These are phyloP conservation scores for Toxonevra muliebris DNA, from an alignment of 2,888 invertebrate genomes.

Conservation along the genomic window DNA sequence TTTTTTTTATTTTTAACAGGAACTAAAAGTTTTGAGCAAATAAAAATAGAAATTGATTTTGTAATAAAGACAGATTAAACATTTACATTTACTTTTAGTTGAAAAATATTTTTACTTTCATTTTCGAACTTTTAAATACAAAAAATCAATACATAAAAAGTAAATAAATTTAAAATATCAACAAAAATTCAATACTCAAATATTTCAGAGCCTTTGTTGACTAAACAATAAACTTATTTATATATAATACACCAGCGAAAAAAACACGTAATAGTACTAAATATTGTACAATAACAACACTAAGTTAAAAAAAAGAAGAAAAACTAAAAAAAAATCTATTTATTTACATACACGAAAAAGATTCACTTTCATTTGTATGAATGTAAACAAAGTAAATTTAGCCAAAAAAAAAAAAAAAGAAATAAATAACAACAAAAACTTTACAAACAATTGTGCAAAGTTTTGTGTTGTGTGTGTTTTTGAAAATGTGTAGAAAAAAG, in stretches of 20 bases:
- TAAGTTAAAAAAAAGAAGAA: neutral
- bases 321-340: constrained; percentile 9
- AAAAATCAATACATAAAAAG: neutral
- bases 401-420: constrained; percentile 39
- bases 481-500: neutral
- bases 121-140: too few relatives aligned
- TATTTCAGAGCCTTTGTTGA: too few relatives aligned
- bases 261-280: neutral
- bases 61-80: constrained; percentile 3
- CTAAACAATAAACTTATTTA: too few relatives aligned
- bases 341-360: constrained; percentile 11
- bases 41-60: neutral
- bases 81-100: neutral
- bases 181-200: constrained; percentile 5
- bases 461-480: constrained; percentile 24
- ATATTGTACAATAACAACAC: neutral
- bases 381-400: constrained; percentile 21
- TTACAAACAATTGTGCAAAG: constrained; percentile 42
- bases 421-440: constrained; percentile 44
- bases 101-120: neutral
- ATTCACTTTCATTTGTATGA: constrained; percentile 52
- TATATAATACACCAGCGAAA: too few relatives aligned
- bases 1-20: too few relatives aligned
- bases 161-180: neutral
- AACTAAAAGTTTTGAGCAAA: too few relatives aligned